A percentile compares a stretch with the other conserved stretches of the same genome.
Conservation (phyloP, 2,888 invertebrate species). For the Spilosoma lubricipeda region DNA sequence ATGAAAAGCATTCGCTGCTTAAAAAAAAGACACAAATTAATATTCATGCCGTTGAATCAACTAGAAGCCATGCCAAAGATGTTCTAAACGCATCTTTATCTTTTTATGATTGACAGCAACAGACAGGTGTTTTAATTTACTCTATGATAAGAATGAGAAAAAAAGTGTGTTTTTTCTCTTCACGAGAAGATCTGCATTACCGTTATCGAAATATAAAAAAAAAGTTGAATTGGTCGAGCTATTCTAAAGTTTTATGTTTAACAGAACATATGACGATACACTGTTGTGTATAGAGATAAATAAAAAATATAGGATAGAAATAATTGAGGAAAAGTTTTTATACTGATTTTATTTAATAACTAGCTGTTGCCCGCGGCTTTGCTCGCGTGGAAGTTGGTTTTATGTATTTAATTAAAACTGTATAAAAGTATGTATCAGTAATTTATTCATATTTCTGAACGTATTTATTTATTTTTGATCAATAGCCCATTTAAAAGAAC, state of each 20-base stretch:
- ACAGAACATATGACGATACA: neutral
- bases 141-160: neutral
- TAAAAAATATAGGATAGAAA: conserved; percentile 54
- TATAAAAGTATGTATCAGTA: too few relatives aligned
- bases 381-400: too few relatives aligned
- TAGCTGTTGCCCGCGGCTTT: too few relatives aligned
- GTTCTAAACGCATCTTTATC: neutral
- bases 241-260: neutral
- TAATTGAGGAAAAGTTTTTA: conserved; percentile 64
- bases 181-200: too few relatives aligned
- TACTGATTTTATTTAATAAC: conserved; percentile 74
- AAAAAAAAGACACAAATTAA: too few relatives aligned
- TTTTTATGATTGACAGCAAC: neutral
- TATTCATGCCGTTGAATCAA: too few relatives aligned
- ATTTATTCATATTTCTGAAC: too few relatives aligned
- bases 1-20: too few relatives aligned
- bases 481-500: too few relatives aligned
- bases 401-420: too few relatives aligned
- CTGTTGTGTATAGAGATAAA: conserved; percentile 24
- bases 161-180: neutral
- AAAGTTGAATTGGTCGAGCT: neutral
- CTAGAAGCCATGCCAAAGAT: neutral
- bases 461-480: too few relatives aligned
- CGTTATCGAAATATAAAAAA: neutral
- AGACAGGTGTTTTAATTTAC: too few relatives aligned